A percentile compares a stretch with the other conserved stretches of the same genome.
phyloP scores from a whole-genome alignment of 2,113 vertebrate genomes.

The Thunnus maccoyii region DNA sequence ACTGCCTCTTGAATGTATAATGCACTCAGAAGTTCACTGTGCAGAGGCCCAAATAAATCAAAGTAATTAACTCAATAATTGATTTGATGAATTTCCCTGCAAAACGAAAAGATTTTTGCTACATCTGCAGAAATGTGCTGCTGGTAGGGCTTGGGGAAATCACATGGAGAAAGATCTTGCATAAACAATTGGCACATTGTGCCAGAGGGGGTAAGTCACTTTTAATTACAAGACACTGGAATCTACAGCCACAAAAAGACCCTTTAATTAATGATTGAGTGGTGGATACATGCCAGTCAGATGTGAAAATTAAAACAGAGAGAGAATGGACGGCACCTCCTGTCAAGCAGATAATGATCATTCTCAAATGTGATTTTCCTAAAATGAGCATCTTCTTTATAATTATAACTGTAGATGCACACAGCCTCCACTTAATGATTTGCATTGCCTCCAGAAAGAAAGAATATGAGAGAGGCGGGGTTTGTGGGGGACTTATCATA shows the following conservation, averaged over 20 bases:
- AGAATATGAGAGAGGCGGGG: background rate
- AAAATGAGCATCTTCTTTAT: conserved; percentile 10
- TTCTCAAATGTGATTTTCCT: conserved; percentile 4
- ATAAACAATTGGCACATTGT: conserved; percentile 60
- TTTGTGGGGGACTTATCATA: background rate
- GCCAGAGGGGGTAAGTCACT: conserved; percentile 43
- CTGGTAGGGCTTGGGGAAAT: conserved; percentile 50
- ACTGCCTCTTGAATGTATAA: conserved; percentile 63
- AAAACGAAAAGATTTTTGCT: conserved; percentile 74
- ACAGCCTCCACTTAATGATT: background rate
- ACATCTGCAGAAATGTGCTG: conserved; percentile 61
- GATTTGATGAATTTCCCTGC: conserved; percentile 72
- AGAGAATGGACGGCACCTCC: conserved; percentile 12
- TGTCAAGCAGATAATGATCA: conserved; percentile 42
- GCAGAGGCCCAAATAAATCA: conserved; percentile 76
- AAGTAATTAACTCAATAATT: conserved; percentile 81
- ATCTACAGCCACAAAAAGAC: conserved; percentile 12
- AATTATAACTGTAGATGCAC: background rate
- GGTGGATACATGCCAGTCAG: conserved; percentile 33
- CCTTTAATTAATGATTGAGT: conserved; percentile 44
- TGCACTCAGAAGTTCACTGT: conserved; percentile 53
- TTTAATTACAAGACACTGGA: conserved; percentile 63
- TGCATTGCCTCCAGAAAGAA: background rate
- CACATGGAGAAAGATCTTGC: conserved; percentile 43
- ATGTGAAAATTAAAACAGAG: conserved; percentile 15